A percentile compares a stretch with the other conserved stretches of the same genome.
phyloP scores from a whole-genome alignment of 2,797 vertebrate species.

The Rhynchonycteris naso region DNA sequence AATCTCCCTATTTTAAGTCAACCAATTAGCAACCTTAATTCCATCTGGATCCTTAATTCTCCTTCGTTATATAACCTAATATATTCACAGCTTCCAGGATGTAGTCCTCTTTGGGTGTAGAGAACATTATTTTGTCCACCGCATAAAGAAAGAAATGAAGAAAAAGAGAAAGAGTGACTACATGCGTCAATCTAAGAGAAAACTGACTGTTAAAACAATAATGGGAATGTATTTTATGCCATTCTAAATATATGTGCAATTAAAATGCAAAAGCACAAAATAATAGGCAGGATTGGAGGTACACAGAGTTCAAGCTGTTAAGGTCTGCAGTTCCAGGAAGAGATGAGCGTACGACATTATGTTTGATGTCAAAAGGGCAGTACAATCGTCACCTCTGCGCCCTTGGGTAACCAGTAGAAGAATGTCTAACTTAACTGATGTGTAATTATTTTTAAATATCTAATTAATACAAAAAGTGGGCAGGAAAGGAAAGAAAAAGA shows the following conservation, averaged over 20 bases:
- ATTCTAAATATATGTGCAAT: not conserved
- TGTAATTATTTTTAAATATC: not conserved
- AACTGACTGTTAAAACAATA: not conserved
- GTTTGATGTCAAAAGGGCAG: not conserved
- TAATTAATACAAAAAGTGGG: not conserved
- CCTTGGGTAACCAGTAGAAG: not conserved
- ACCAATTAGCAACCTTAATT: not conserved
- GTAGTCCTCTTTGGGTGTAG: not conserved
- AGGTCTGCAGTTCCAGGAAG: not conserved
- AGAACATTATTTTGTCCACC: not conserved
- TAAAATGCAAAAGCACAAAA: not conserved
- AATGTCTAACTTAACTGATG: not conserved
- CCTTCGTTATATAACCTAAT: not conserved
- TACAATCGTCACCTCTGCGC: not conserved
- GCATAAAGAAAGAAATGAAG: not conserved
- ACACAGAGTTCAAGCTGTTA: not conserved
- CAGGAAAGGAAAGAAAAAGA: not conserved
- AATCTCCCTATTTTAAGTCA: not conserved
- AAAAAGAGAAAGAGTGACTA: not conserved
- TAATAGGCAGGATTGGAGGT: not conserved
- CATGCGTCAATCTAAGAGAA: not conserved
- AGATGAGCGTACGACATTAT: rapidly evolving
- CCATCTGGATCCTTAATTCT: not conserved
- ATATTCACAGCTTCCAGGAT: not conserved
- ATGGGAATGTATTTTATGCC: not conserved